Conservation (phyloP, 1,140 invertebrate genomes). For the Stegodyphus dumicola region DNA sequence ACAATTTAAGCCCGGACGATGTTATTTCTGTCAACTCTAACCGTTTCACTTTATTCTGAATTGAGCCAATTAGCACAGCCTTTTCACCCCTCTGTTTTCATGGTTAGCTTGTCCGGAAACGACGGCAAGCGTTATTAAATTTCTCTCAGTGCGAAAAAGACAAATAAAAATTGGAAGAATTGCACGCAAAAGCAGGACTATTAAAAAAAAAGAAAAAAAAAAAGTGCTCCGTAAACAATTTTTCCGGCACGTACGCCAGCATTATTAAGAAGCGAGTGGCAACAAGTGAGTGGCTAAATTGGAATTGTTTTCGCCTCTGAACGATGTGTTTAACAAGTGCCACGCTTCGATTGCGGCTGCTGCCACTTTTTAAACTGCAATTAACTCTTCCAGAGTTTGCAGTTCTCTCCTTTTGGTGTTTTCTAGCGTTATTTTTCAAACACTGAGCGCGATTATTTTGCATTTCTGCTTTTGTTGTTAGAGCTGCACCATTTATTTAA, state of each 20-base stretch:
- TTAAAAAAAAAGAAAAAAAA: conserved; percentile 13
- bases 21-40: background rate
- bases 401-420: background rate
- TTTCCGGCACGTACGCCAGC: conserved; percentile 30
- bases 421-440: background rate
- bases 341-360: background rate
- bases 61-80: conserved; percentile 27
- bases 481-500: no score
- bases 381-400: conserved; percentile 1
- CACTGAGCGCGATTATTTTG: no score
- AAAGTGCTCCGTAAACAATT: conserved; percentile 20
- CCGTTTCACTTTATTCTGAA: background rate
- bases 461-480: no score
- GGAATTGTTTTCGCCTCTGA: conserved; percentile 20
- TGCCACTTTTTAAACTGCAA: conserved; percentile 33
- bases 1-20: background rate
- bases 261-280: conserved; percentile 11
- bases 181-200: background rate
- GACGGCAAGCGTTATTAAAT: conserved; percentile 27
- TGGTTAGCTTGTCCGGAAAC: background rate
- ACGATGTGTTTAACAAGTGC: conserved; percentile 14
- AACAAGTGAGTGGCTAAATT: conserved; percentile 42
- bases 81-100: conserved; percentile 7
- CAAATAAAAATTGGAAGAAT: background rate
- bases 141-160: background rate